Evolutionary conservation across 2,113 vertebrate genomes (phyloP), one percentile per base, ranked within the genome.

Genomic region (Salminus brasiliensis): DNA sequence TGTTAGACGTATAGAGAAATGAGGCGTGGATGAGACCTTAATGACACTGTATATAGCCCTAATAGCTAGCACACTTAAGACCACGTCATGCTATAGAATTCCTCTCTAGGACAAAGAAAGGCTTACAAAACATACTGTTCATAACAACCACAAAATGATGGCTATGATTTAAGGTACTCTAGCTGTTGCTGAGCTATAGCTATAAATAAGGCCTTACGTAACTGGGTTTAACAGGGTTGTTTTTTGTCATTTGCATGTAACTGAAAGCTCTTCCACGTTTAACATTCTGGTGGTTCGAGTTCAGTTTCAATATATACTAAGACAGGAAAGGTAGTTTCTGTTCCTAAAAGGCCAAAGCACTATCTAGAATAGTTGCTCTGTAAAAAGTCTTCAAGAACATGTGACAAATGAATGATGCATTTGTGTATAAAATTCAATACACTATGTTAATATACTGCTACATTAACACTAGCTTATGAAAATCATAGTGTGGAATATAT

Each of bases 1-100:
- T 13, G 74, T 55, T 65, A 45, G 4, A 59, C 63, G 83, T 79
- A 81, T 30, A 74, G 29, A 73, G 83, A 87, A 86, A 85, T 53
- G 77, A 76, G 80, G 73, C 41, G 74, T 83, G 66, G 13, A 52
- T 45, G 32, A 72, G 21, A 39, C 11, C 59, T 52, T 41, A 62
- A 72, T 65, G 57, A 53, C 45, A 29, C 23, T 36, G 15, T 10
- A 15, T 23, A 15, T 52, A 63, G 32, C 21, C 10, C 8, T 32
- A 32, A 57, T 13, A 49, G 15, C 27, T 23, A 9, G 45, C 29
- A 6, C 52, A 25, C 27, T 43, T 12, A 16, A 16, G 34, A 8
- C 10, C 9, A 18, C n/a, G 62, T 18, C 62, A n/a, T 23, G 21
- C 60, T 63, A 21, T 63, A 16, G 18, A n/a, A 71, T 53, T 53